Conservation (phyloP, 2,888 invertebrate genomes). For the Agrochola litura region DNA sequence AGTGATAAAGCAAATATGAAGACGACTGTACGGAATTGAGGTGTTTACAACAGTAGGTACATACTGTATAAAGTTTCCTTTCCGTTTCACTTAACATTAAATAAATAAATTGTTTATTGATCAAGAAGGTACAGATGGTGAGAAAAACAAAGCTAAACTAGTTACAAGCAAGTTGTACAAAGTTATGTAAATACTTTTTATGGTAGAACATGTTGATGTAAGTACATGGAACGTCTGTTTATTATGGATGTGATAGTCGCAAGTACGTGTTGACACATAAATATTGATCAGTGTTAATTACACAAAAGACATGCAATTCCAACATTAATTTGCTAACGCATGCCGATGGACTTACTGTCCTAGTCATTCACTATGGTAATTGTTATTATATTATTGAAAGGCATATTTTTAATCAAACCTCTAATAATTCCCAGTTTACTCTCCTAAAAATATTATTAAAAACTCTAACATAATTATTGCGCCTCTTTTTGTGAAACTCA, state of each 20-base stretch:
- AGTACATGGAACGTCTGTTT: too few relatives aligned
- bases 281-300: constrained; percentile 42
- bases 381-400: background rate
- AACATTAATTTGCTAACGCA: constrained; percentile 48
- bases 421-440: background rate
- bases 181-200: too few relatives aligned
- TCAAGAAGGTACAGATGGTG: too few relatives aligned
- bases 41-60: background rate
- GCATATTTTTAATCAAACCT: background rate
- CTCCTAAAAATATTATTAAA: background rate
- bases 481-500: background rate
- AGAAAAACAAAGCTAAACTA: too few relatives aligned
- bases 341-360: background rate
- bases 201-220: too few relatives aligned
- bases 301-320: constrained; percentile 39
- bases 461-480: background rate
- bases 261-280: background rate
- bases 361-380: background rate
- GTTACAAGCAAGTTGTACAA: too few relatives aligned
- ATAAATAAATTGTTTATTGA: too few relatives aligned
- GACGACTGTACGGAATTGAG: background rate
- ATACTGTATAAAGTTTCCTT: too few relatives aligned
- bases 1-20: background rate
- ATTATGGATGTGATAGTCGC: background rate
- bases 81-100: background rate